Evolutionary conservation across 2,797 vertebrate species (phyloP), one percentile per base, ranked within the genome.

Genomic region (Lophotriccus pileatus): DNA sequence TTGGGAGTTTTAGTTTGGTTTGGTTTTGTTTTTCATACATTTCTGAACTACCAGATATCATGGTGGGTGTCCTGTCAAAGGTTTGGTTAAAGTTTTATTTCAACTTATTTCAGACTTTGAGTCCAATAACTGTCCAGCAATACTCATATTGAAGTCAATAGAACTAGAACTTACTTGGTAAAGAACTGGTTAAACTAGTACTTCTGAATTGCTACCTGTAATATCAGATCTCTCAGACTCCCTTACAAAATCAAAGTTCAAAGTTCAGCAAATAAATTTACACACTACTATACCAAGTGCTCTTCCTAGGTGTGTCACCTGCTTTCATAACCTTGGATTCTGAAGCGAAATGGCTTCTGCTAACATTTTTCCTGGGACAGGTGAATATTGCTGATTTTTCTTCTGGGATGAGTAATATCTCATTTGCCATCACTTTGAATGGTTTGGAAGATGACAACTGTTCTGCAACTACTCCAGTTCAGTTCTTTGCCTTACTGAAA

Each of bases 1-100:
- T 69, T 3, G 0, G 1, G 11, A 17, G 8, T 1, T 49, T 52
- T 64, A 21, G 2, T 43, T 77, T 49, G 2, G 1, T 72, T 67
- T 75, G 68, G 1, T 55, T 63, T 66, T 4, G 7, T 17, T 70
- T 53, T 25, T 59, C 16, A 74, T 64, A 37, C 1, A 3, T 20
- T 83, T 80, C 58, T 56, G 36, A 93, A 43, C 10, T n/a, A n/a
- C 10, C 43, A 81, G 10, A 13, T 44, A 24, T 34, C 2, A 12
- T 2, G 0, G 2, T 56, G 17, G 13, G 5, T 58, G 27, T 58
- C 12, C 28, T 55, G 24, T 52, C 39, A 89, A 73, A 34, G 32
- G 12, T 87, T 93, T 60, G 47, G 8, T 49, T n/a, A 36, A 69
- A 73, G 5, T 5, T 52, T 64, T 67, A 36, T 87, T 82, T 81